Evolutionary conservation across 1,140 invertebrate genomes (phyloP), one percentile per base, ranked within the genome.

Genomic region (Drosophila nasuta): DNA sequence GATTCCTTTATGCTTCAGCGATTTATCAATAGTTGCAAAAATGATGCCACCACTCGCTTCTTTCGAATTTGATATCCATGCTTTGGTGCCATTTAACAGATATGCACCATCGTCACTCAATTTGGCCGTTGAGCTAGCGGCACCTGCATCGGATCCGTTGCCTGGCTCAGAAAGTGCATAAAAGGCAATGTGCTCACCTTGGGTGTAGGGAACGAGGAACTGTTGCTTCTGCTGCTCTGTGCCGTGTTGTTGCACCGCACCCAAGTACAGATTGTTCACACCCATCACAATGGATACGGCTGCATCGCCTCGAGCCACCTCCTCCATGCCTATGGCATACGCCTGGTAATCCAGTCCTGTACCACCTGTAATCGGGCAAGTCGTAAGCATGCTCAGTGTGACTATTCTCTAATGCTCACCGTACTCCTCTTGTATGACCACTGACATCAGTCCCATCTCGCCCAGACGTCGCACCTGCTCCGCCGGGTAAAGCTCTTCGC

Each of bases 241-340:
- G 0, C 96, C 98, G 94, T 96, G 98, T 54, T 96, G 95, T 46
- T 95, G 86, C 45, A 99, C 91, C 5, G 97, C 97, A 8, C 96
- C 97, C 6, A 98, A 91, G 92, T 97, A 99, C 1, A 97, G 96
- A 92, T 98, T 98, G 87, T 98, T 96, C 0, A 96, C 97, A 66
- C 96, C 97, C 97, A 98, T 97, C 56, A 98, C 96, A 1, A 98
- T 96, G 28, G 97, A 97, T 65, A 96, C 94, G 48, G 95, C 95
- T 0, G 97, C 97, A 93, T 97, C 98, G 0, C 96, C 96, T 71
- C 96, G 93, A 1, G 96, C 97, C 78, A 99, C 97, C 93, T 99
- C 98, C 93, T 99, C 98, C 94, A 98, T 95, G 1, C 97, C 97
- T 72, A 99, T 97, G 11, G 97, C 95, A 93, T 99, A 99, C 0